Percentiles rank a stretch among this genome's conserved stretches.
Evolutionary conservation across 2,113 vertebrate species (phyloP).

Genomic region (Phaethon lepturus): DNA sequence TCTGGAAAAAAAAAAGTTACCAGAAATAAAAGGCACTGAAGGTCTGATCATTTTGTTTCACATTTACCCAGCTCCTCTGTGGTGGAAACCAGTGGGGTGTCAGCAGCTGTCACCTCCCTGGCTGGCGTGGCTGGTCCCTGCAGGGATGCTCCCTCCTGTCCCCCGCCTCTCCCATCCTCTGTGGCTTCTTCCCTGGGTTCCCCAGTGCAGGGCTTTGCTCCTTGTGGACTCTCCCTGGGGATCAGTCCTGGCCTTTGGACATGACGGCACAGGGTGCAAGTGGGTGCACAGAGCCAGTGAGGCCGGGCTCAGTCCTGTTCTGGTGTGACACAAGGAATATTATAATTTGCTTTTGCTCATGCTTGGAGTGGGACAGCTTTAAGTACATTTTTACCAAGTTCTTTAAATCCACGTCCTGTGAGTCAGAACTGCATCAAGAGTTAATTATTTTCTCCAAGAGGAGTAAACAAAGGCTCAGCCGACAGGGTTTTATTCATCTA

Average conservation of each 20-base stretch:
- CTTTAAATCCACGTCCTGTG: neutral
- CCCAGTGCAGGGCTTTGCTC: neutral
- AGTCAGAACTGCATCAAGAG: neutral
- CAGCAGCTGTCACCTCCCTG: neutral
- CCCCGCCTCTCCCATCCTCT: neutral
- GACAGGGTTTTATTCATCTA: neutral
- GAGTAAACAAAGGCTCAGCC: neutral
- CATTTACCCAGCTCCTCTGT: neutral
- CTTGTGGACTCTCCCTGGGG: neutral
- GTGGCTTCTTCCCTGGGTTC: neutral
- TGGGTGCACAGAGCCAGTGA: rapidly evolving
- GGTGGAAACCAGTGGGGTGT: neutral
- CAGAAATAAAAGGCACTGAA: neutral
- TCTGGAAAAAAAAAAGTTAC: neutral
- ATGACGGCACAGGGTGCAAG: rapidly evolving
- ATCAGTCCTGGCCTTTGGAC: neutral
- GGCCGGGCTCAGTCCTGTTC: neutral
- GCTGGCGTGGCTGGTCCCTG: neutral
- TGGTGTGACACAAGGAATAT: rapidly evolving
- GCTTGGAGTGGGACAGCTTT: neutral
- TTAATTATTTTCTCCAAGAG: neutral
- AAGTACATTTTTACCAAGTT: neutral
- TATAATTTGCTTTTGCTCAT: rapidly evolving
- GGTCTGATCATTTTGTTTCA: neutral
- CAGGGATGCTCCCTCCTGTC: neutral